A percentile compares a stretch with the other conserved stretches of the same genome.
phyloP scores from a whole-genome alignment of 2,113 vertebrate genomes.

The Anarhynchus alexandrinus region DNA sequence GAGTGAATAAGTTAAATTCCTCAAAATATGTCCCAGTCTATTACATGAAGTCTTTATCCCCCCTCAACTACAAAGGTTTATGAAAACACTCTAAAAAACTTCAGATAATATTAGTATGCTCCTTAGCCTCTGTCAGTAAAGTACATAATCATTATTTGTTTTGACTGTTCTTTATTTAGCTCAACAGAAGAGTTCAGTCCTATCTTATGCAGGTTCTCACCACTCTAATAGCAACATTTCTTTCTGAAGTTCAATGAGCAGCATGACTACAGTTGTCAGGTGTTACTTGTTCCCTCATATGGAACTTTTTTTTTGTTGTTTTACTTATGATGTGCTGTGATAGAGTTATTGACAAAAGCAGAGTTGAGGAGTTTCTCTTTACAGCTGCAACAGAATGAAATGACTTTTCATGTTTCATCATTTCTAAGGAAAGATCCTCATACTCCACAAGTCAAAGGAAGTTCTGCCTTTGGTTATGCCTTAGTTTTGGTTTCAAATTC shows the following conservation, averaged over 20 bases:
- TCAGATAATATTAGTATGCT: neutral
- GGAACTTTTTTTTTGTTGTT: neutral
- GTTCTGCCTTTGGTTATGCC: neutral
- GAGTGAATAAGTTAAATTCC: neutral
- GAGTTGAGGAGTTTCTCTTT: neutral
- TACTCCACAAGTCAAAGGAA: neutral
- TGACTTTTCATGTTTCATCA: neutral
- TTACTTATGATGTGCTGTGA: neutral
- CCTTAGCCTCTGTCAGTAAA: neutral
- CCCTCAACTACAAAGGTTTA: neutral
- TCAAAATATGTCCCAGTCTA: neutral
- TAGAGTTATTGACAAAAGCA: neutral
- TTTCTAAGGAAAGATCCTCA: neutral
- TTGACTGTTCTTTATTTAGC: neutral
- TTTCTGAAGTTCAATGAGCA: neutral
- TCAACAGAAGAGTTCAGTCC: neutral
- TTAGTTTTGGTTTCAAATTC: neutral
- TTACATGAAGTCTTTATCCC: neutral
- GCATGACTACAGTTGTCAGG: neutral
- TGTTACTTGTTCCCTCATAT: neutral
- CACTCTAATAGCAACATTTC: neutral
- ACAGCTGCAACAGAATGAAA: neutral
- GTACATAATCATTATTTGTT: neutral
- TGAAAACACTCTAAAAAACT: neutral
- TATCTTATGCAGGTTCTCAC: neutral